Evolutionary conservation across 92 coral and sea anemone genomes (phyloP).

Genomic region (Epizoanthus illoricatus): DNA sequence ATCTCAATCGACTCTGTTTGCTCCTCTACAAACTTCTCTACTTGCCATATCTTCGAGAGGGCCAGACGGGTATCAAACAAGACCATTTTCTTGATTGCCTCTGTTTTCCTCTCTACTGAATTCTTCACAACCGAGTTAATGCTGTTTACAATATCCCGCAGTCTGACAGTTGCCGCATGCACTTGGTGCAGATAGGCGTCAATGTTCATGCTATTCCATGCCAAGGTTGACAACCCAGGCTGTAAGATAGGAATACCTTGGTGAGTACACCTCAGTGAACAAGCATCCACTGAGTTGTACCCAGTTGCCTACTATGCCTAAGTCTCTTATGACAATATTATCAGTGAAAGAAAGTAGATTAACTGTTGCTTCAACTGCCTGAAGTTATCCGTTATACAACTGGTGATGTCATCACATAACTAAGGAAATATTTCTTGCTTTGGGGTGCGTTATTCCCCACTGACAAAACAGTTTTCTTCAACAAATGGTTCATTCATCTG

Average conservation of each 20-base stretch:
- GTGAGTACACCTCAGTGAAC: not conserved
- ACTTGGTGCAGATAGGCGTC: slow-evolving; percentile 98
- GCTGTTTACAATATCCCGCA: slow-evolving; percentile 75
- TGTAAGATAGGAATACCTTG: slow-evolving; percentile 8
- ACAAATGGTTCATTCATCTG: no score
- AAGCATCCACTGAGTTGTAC: not conserved
- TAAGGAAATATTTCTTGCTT: no score
- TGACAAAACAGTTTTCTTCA: no score
- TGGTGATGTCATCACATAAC: no score
- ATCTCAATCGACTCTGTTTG: slow-evolving; percentile 64
- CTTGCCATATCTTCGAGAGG: slow-evolving; percentile 75
- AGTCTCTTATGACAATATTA: no score
- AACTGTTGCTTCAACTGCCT: no score
- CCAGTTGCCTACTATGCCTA: not conserved
- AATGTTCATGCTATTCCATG: slow-evolving; percentile 99
- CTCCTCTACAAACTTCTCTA: slow-evolving; percentile 71
- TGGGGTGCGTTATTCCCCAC: no score
- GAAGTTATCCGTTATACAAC: no score
- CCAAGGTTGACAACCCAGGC: slow-evolving; percentile 91
- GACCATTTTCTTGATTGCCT: slow-evolving; percentile 64
- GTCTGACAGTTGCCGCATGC: slow-evolving; percentile 85
- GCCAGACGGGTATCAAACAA: slow-evolving; percentile 91
- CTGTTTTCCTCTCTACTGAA: slow-evolving; percentile 74
- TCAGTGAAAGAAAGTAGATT: no score
- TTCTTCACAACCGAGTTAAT: slow-evolving; percentile 77